Evolutionary conservation across 2,888 invertebrate species (phyloP).

Genomic region (Ypsolopha scabrella): DNA sequence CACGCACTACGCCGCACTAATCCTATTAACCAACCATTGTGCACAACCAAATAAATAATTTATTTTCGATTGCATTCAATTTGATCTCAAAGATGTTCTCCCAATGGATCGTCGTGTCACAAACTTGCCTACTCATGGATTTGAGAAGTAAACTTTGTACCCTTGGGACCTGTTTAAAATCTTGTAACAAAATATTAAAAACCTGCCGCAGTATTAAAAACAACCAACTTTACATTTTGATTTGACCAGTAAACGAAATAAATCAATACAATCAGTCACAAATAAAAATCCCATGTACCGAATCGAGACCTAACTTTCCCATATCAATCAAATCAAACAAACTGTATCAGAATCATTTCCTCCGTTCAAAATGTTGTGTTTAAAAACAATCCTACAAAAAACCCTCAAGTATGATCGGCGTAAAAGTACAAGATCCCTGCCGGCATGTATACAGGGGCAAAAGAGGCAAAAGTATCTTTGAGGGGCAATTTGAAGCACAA

Average conservation of each 20-base stretch:
- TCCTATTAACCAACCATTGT: conserved; percentile 59
- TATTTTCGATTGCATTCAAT: conserved; percentile 50
- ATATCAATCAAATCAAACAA: conserved; percentile 55
- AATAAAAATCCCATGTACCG: background rate
- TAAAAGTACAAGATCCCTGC: conserved; percentile 38
- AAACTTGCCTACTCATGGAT: conserved; percentile 30
- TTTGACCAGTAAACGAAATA: too few species aligned
- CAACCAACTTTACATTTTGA: too few species aligned
- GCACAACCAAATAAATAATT: conserved; percentile 57
- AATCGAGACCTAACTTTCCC: conserved; percentile 27
- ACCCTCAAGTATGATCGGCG: conserved; percentile 18
- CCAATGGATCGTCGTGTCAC: conserved; percentile 26
- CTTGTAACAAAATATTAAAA: background rate
- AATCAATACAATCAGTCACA: conserved; percentile 7
- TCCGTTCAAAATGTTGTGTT: conserved; percentile 36
- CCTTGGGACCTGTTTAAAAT: background rate
- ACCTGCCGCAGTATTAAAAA: too few species aligned
- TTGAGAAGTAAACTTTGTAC: conserved; percentile 10
- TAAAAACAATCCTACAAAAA: conserved; percentile 49
- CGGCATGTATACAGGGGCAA: conserved; percentile 19
- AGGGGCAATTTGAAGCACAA: conserved; percentile 42
- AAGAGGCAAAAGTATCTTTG: conserved; percentile 20
- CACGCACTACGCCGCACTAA: conserved; percentile 44
- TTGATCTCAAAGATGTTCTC: conserved; percentile 25
- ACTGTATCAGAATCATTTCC: conserved; percentile 25